Evolutionary conservation across 2,113 vertebrate genomes (phyloP), one percentile per base, ranked within the genome.

Genomic region (Hippocampus comes): DNA sequence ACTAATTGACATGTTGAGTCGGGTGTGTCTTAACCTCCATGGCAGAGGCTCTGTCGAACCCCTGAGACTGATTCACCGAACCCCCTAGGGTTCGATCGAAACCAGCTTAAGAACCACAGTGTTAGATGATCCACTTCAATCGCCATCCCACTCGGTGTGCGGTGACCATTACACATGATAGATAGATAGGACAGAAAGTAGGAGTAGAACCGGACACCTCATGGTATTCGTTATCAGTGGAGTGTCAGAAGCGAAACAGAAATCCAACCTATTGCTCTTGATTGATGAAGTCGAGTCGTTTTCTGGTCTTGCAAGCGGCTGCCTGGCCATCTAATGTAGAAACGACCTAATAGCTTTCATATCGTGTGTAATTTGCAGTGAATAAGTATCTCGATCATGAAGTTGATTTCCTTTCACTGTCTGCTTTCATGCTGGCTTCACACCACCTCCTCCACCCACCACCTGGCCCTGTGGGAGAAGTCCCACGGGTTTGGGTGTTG

Each of bases 361-460:
- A 46, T 14, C 10, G 14, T 46, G 46, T 42, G 8, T 20, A 21
- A 34, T 30, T 65, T 51, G 27, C 67, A 51, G 30, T 71, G 34
- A 38, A 38, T 21, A 14, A 43, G 51, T 12, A 7, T 72, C 60
- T 63, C 3, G 57, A 21, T 74, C 1, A 43, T 65, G n/a, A 63
- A 25, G 48, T 59, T 48, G 1, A 27, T 10, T 63, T 60, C 38
- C 23, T 77, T 72, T 70, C 21, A 43, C 70, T 71, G 66, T 79
- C 65, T 74, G 70, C 9, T 70, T 27, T 48, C 63, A 48, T 68
- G 68, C 61, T 41, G 11, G 57, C 63, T 74, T 89, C 70, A 78
- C 86, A 77, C 78, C 63, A 77, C 77, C 67, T 74, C 61, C 27
- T 73, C 75, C 70, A 49, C 72, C 82, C 63, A 78, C 77, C 60